Evolutionary conservation across 2,797 vertebrate genomes (phyloP), one percentile per base, ranked within the genome.

Genomic region (Enteromius thamalakanensis): DNA sequence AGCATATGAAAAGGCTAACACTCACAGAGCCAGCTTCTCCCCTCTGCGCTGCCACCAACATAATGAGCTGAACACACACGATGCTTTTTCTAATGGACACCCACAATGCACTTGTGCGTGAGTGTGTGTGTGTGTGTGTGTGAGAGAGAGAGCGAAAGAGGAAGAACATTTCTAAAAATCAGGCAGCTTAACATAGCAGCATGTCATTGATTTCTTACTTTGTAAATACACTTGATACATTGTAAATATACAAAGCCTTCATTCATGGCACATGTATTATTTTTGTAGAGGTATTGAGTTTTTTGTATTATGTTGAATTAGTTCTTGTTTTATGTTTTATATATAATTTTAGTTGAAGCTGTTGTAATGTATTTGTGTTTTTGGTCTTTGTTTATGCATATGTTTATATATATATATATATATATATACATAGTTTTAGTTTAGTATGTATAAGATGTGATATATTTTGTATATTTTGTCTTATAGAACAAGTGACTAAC

Each of bases 1-100:
- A 87, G 76, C 80, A 80, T 76, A 75, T 84, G 77, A 87, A 82
- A 82, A 53, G 72, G 62, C 77, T 79, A 78, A 74, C 47, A 51
- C 79, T 72, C 76, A 29, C 15, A 64, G 67, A 32, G 55, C 79
- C 79, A 70, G 79, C 53, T 80, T 51, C 23, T 67, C 55, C 53
- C 58, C 72, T 69, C 45, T 34, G n/a, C 60, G 65, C 65, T 49
- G 64, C 45, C 70, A 76, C 40, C 80, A 75, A 60, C 29, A 65
- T 85, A 76, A 74, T 83, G 60, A 19, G 32, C 12, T 55, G 51
- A 75, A 85, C 71, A 85, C 76, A 76, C 51, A 65, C 64, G 47
- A 45, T 21, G 49, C 70, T 69, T 42, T 65, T 79, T 42, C 17
- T 40, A 37, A 37, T 26, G 45, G 58, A 45, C 34, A 49, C 60